phyloP scores from a whole-genome alignment of 92 coral and sea anemone genomes.

The Scolanthus callimorphus region DNA sequence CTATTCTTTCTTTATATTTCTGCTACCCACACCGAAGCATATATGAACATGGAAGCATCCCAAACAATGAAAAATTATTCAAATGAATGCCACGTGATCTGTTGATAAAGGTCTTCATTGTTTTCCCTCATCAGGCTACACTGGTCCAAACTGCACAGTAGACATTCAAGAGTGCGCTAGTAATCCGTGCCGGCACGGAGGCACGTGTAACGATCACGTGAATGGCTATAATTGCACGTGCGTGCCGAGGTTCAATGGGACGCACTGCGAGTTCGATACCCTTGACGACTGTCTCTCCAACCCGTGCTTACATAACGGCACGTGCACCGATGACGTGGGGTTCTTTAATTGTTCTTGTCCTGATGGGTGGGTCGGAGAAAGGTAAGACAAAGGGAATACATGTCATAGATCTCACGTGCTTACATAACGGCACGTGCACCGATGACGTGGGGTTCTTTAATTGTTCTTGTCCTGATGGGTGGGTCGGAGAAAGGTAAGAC shows the following conservation, averaged over 20 bases:
- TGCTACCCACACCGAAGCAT: too few species aligned
- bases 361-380: constrained; percentile 51
- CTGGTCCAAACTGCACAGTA: constrained; percentile 52
- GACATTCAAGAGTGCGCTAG: constrained; percentile 59
- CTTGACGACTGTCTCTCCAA: constrained; percentile 50
- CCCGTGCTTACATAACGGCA: constrained; percentile 60
- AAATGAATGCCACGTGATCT: too few species aligned
- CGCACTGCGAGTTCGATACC: constrained; percentile 51
- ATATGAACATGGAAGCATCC: too few species aligned
- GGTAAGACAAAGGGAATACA: too few species aligned
- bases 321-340: constrained; percentile 55
- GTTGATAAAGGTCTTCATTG: too few species aligned
- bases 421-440: too few species aligned
- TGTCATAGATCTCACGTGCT: too few species aligned
- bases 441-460: too few species aligned
- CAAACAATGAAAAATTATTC: too few species aligned
- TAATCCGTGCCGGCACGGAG: constrained; percentile 58
- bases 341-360: constrained; percentile 62
- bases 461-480: too few species aligned
- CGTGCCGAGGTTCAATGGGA: constrained; percentile 47
- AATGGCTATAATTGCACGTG: constrained; percentile 63
- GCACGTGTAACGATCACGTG: constrained; percentile 50
- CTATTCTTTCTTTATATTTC: too few species aligned
- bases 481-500: too few species aligned
- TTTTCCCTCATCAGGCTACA: constrained; percentile 35